Evolutionary conservation across 2,888 invertebrate species (phyloP).

Genomic region (Amorpha juglandis): DNA sequence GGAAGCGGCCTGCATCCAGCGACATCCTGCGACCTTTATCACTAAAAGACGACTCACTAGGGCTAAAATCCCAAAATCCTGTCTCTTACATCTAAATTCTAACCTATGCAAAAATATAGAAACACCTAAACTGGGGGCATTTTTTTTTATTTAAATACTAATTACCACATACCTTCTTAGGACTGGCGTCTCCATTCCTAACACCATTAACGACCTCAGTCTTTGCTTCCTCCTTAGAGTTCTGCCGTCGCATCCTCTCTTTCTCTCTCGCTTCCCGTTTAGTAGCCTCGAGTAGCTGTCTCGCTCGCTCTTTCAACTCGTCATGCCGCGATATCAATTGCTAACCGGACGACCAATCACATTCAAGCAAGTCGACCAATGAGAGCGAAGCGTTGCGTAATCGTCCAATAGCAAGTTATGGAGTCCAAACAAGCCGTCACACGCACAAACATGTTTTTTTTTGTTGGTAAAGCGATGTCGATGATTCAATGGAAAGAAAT

Average conservation of each 20-base stretch:
- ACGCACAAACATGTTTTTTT: conserved; percentile 55
- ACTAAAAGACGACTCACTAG: no score
- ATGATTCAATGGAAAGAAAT: conserved; percentile 64
- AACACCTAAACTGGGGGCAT: not conserved
- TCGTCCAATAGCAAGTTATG: conserved; percentile 52
- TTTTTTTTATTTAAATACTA: not conserved
- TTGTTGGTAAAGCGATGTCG: conserved; percentile 60
- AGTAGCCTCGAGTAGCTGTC: conserved; percentile 92
- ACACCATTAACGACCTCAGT: conserved; percentile 82
- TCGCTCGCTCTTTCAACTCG: conserved; percentile 93
- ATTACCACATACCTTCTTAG: conserved; percentile 66
- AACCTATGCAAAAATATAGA: not conserved
- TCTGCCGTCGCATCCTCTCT: conserved; percentile 63
- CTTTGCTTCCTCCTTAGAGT: conserved; percentile 84
- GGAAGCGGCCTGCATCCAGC: no score
- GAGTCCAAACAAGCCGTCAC: conserved; percentile 57
- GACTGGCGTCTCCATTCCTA: conserved; percentile 69
- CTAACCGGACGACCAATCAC: conserved; percentile 67
- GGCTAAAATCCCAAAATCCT: no score
- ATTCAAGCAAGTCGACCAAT: conserved; percentile 36
- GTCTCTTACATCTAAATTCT: no score
- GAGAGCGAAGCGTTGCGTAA: conserved; percentile 27
- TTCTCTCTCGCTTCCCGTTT: conserved; percentile 86
- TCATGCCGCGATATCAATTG: conserved; percentile 91
- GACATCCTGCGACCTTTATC: no score